A percentile compares a stretch with the other conserved stretches of the same genome.
Evolutionary conservation across 2,888 invertebrate species (phyloP).

Genomic region (Epinotia brunnichana): DNA sequence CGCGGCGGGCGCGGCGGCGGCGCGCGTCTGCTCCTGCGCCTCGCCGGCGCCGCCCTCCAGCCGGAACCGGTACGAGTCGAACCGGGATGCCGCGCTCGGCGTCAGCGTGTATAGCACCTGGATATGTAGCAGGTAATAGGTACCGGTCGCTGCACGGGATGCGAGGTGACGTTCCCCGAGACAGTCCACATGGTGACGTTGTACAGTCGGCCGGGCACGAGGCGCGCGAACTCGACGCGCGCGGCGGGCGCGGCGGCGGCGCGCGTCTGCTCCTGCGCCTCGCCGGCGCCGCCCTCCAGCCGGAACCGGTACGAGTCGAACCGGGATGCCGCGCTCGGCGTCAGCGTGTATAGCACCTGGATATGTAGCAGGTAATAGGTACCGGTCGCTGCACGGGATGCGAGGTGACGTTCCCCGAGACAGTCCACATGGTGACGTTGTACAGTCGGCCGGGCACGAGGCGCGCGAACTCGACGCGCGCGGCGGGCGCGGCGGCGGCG

Average conservation of each 20-base stretch:
- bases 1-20: conserved; percentile 84
- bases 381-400: conserved; percentile 85
- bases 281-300: conserved; percentile 71
- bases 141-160: conserved; percentile 84
- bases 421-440: conserved; percentile 97
- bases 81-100: conserved; percentile 90
- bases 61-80: conserved; percentile 93
- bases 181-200: conserved; percentile 97
- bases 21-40: conserved; percentile 55
- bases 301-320: conserved; percentile 95
- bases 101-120: conserved; percentile 90
- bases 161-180: conserved; percentile 91
- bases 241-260: conserved; percentile 84
- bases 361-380: background rate
- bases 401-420: conserved; percentile 91
- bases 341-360: conserved; percentile 88
- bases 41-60: conserved; percentile 72
- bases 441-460: conserved; percentile 94
- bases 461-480: conserved; percentile 88
- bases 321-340: conserved; percentile 90
- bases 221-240: conserved; percentile 88
- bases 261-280: conserved; percentile 55
- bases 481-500: conserved; percentile 83
- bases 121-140: background rate
- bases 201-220: conserved; percentile 94